Percentiles rank a stretch among this genome's conserved stretches.
Evolutionary conservation across 2,797 vertebrate genomes (phyloP).

Genomic region (Parotocinclus haroldoi): DNA sequence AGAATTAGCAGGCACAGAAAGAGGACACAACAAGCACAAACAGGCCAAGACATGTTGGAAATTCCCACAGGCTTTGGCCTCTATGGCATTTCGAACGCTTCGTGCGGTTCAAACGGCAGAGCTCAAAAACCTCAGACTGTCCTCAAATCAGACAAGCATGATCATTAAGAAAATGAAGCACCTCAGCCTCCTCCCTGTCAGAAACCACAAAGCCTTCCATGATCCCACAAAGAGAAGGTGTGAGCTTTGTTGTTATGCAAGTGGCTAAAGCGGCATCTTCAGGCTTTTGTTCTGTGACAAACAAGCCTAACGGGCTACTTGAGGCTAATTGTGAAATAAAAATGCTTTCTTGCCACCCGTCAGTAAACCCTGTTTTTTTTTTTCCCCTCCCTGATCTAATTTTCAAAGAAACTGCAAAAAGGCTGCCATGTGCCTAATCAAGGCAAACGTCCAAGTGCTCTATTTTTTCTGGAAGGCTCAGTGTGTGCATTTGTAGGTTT

Average conservation of each 20-base stretch:
- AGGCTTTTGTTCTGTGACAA: slow-evolving; percentile 59
- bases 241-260: slow-evolving; percentile 64
- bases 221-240: slow-evolving; percentile 64
- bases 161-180: slow-evolving; percentile 70
- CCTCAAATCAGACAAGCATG: slow-evolving; percentile 67
- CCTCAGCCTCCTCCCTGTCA: slow-evolving; percentile 55
- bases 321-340: slow-evolving; percentile 67
- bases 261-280: slow-evolving; percentile 71
- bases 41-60: slow-evolving; percentile 74
- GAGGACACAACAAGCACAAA: slow-evolving; percentile 68
- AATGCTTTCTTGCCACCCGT: slow-evolving; percentile 49
- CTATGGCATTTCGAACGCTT: slow-evolving; percentile 70
- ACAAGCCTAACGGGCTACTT: slow-evolving; percentile 64
- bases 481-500: slow-evolving; percentile 48
- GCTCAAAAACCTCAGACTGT: slow-evolving; percentile 69
- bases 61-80: slow-evolving; percentile 70
- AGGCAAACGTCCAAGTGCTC: slow-evolving; percentile 57
- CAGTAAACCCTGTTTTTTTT: slow-evolving; percentile 47
- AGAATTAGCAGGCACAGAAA: slow-evolving; percentile 64
- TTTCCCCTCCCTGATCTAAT: slow-evolving; percentile 47
- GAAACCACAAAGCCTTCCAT: slow-evolving; percentile 54
- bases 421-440: slow-evolving; percentile 59
- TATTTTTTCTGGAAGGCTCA: slow-evolving; percentile 53
- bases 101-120: slow-evolving; percentile 63
- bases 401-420: slow-evolving; percentile 67